Evolutionary conservation across 2,797 vertebrate genomes (phyloP).

Genomic region (Periophthalmus magnuspinnatus): DNA sequence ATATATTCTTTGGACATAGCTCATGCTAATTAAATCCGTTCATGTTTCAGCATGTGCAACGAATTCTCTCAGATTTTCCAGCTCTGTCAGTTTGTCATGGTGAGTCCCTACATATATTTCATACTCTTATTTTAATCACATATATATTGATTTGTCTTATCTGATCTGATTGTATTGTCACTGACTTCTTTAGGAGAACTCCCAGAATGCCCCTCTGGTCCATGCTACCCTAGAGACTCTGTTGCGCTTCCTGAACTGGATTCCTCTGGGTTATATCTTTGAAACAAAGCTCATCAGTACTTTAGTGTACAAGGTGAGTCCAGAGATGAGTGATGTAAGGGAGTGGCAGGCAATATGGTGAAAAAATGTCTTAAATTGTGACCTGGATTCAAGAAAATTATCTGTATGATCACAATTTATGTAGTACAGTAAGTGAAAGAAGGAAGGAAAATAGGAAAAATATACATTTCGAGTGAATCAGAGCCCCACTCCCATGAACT

Average conservation of each 20-base stretch:
- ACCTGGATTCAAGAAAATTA: no score
- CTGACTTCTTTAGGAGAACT: conserved; percentile 86
- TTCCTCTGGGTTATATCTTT: conserved; percentile 97
- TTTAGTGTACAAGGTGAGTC: conserved; percentile 92
- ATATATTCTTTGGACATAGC: not conserved
- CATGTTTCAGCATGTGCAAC: conserved; percentile 91
- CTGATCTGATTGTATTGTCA: not conserved
- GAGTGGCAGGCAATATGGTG: no score
- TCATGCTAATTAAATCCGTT: not conserved
- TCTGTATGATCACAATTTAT: not conserved
- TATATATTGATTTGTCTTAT: not conserved
- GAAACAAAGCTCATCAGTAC: conserved; percentile 98
- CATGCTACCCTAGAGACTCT: conserved; percentile 96
- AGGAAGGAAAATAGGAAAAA: no score
- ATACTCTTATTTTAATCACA: not conserved
- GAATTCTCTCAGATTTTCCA: conserved; percentile 99
- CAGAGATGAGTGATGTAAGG: not conserved
- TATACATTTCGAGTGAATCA: no score
- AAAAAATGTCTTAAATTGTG: no score
- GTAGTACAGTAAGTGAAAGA: no score
- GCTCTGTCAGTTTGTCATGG: conserved; percentile 98
- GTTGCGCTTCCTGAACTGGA: conserved; percentile 97
- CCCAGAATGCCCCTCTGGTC: conserved; percentile 96
- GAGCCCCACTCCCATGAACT: no score
- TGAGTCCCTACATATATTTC: conserved; percentile 57